Evolutionary conservation across 2,888 invertebrate genomes (phyloP).

Genomic region (Hirtodrosophila duncani): DNA sequence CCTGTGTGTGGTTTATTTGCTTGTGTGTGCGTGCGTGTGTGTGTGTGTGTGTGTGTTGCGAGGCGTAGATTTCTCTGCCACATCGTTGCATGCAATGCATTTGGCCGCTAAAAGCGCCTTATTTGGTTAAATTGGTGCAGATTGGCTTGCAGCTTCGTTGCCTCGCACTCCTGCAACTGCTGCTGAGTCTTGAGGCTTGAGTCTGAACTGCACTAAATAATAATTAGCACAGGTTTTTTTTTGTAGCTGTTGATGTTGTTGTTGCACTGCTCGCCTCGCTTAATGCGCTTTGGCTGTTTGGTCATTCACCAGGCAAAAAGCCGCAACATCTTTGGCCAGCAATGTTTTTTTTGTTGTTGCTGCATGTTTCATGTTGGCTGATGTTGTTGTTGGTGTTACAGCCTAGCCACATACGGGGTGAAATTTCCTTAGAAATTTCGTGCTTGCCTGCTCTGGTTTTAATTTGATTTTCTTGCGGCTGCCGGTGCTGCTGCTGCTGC

Average conservation of each 20-base stretch:
- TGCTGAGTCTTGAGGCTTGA: slow-evolving; percentile 19
- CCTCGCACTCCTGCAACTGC: too few species aligned
- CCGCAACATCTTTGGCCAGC: slow-evolving; percentile 29
- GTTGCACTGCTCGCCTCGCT: slow-evolving; percentile 59
- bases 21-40: neutral
- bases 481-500: slow-evolving; percentile 20
- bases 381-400: slow-evolving; percentile 17
- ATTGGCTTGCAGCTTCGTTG: slow-evolving; percentile 54
- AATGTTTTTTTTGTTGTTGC: slow-evolving; percentile 6
- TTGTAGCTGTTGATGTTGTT: slow-evolving; percentile 2
- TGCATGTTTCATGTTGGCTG: slow-evolving; percentile 47
- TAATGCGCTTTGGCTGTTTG: slow-evolving; percentile 61
- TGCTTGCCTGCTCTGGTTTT: slow-evolving; percentile 74
- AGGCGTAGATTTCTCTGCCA: slow-evolving; percentile 7
- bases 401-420: slow-evolving; percentile 62
- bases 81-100: slow-evolving; percentile 70
- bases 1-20: neutral
- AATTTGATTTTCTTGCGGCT: slow-evolving; percentile 69
- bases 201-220: slow-evolving; percentile 71
- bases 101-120: slow-evolving; percentile 74
- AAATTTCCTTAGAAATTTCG: slow-evolving; percentile 75
- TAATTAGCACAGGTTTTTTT: slow-evolving; percentile 74
- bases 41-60: too few species aligned
- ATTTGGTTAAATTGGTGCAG: slow-evolving; percentile 75
- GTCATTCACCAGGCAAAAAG: slow-evolving; percentile 58